These are phyloP conservation scores for Lordiphosa collinella DNA, from an alignment of 1,140 invertebrate species.

Conservation along the genomic window DNA sequence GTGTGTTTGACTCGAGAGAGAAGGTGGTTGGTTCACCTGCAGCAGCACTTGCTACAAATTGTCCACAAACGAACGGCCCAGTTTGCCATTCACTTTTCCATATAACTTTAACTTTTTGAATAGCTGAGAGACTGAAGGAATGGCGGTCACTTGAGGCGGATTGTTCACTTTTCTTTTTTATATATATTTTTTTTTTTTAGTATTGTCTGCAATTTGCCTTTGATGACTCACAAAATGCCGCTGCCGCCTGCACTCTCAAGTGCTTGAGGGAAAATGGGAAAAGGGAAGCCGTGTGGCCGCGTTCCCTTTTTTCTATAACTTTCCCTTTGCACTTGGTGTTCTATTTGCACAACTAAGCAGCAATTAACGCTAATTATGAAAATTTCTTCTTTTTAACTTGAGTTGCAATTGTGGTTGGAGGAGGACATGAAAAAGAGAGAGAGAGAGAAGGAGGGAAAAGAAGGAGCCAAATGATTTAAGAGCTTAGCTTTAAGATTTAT, in stretches of 20 bases:
- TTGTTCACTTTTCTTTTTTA: slow-evolving; percentile 35
- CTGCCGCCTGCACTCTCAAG: slow-evolving; percentile 4
- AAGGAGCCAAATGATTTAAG: no score
- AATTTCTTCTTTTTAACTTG: slow-evolving; percentile 33
- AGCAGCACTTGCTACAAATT: slow-evolving; percentile 51
- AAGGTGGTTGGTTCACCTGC: not conserved
- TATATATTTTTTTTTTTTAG: slow-evolving; percentile 1
- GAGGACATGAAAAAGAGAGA: not conserved
- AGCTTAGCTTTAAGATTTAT: no score
- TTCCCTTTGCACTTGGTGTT: slow-evolving; percentile 29
- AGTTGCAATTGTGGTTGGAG: slow-evolving; percentile 18
- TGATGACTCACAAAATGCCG: slow-evolving; percentile 41
- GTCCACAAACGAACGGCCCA: slow-evolving; percentile 32
- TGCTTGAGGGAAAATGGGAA: no score
- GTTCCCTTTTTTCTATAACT: slow-evolving; percentile 9
- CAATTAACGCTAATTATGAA: slow-evolving; percentile 52
- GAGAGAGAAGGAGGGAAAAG: no score
- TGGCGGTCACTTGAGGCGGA: slow-evolving; percentile 39
- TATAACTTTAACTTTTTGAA: slow-evolving; percentile 25
- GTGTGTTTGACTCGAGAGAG: slow-evolving; percentile 20
- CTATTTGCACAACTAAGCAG: slow-evolving; percentile 51
- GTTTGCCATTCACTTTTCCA: slow-evolving; percentile 54
- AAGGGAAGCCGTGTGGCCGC: no score
- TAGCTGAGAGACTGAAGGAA: slow-evolving; percentile 16
- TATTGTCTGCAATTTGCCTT: slow-evolving; percentile 31